phyloP scores from a whole-genome alignment of 2,797 vertebrate species.

The Coilia nasus region DNA sequence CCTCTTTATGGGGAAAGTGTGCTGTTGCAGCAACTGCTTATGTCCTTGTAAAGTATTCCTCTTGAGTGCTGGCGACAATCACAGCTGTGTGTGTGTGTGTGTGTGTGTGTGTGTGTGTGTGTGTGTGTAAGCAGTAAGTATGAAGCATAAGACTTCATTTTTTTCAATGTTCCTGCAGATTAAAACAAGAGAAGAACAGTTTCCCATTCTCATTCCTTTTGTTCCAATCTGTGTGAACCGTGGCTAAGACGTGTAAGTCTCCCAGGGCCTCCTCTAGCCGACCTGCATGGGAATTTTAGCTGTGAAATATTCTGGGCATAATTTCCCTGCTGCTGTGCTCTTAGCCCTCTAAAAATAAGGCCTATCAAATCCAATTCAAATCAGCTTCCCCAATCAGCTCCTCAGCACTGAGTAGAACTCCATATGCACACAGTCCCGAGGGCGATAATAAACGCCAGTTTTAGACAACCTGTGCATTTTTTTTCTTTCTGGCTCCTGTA shows the following conservation, averaged over 20 bases:
- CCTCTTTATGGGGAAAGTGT: not conserved
- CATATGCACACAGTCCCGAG: not conserved
- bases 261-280: not conserved
- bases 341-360: not conserved
- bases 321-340: not conserved
- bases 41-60: constrained; percentile 1
- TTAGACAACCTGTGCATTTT: not conserved
- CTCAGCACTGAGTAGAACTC: not conserved
- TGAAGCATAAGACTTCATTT: no score
- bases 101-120: constrained; percentile 7
- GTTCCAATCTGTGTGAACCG: no score
- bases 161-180: no score
- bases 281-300: not conserved
- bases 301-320: not conserved
- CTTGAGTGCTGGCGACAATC: constrained; percentile 57
- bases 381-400: not conserved
- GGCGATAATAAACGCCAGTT: not conserved
- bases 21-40: no score
- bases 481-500: no score
- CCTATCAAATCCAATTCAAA: constrained; percentile 11
- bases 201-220: not conserved
- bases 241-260: not conserved
- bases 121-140: not conserved
- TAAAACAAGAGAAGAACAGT: no score
- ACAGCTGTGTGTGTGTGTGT: constrained; percentile 55